These are phyloP conservation scores for Xenus cinereus DNA, from an alignment of 2,113 vertebrate species.

Conservation along the genomic window DNA sequence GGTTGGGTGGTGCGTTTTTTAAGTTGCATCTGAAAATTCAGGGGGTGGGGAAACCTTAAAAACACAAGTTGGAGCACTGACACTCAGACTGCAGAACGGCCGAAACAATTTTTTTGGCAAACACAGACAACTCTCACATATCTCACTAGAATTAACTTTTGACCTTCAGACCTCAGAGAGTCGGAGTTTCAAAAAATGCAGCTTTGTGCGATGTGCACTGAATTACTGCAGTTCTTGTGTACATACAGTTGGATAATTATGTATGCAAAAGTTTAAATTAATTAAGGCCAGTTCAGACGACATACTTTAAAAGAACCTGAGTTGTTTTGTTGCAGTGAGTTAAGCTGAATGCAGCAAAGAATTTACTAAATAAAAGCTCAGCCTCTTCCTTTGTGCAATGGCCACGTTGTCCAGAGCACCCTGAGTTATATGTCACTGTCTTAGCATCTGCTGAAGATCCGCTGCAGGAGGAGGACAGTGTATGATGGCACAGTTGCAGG, in stretches of 20 bases:
- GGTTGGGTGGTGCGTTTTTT: neutral
- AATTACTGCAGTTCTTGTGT: neutral
- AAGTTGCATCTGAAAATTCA: neutral
- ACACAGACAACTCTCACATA: neutral
- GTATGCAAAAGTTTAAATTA: neutral
- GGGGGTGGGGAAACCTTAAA: neutral
- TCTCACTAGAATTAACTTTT: constrained; percentile 47
- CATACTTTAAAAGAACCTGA: neutral
- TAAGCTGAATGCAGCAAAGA: neutral
- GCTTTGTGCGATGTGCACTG: neutral
- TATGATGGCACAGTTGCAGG: neutral
- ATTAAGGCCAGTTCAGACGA: neutral
- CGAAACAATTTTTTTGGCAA: constrained; percentile 38
- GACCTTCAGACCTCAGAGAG: constrained; percentile 30
- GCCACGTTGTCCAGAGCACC: neutral
- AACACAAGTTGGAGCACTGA: neutral
- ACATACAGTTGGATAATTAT: neutral
- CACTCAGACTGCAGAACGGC: constrained; percentile 19
- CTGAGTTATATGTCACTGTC: neutral
- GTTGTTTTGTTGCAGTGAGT: neutral
- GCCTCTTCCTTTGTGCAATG: neutral
- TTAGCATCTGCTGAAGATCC: neutral
- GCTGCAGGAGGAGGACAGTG: neutral
- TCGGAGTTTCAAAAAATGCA: neutral
- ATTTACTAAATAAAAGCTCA: neutral